Conservation (phyloP, 2,888 invertebrate species). For the Ectemnius continuus region DNA sequence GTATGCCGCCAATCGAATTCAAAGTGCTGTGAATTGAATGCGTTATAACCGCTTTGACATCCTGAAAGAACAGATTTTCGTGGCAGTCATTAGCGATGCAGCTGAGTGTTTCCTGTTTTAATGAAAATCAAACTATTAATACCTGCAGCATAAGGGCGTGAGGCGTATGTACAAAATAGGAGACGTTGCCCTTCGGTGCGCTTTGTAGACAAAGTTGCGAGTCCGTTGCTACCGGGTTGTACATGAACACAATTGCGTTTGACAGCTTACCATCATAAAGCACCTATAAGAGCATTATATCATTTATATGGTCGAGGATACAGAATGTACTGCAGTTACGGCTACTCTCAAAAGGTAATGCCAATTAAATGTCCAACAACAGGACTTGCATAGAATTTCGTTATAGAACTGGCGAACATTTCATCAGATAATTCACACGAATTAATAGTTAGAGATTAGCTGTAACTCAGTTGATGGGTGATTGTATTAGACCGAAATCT, state of each 20-base stretch:
- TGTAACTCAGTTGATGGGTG: too few species aligned
- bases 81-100: neutral
- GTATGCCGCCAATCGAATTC: slow-evolving; percentile 99
- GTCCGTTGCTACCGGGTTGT: slow-evolving; percentile 99
- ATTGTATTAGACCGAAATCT: neutral
- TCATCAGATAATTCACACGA: too few species aligned
- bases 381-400: too few species aligned
- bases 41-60: slow-evolving; percentile 99
- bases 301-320: slow-evolving; percentile 1
- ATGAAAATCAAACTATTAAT: slow-evolving; percentile 41
- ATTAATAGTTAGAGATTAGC: too few species aligned
- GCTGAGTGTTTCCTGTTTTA: neutral
- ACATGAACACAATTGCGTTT: slow-evolving; percentile 98
- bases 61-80: slow-evolving; percentile 82
- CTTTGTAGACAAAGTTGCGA: slow-evolving; percentile 99
- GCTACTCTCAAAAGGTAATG: neutral
- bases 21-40: slow-evolving; percentile 99
- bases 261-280: slow-evolving; percentile 99
- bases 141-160: slow-evolving; percentile 99
- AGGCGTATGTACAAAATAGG: slow-evolving; percentile 99
- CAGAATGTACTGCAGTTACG: neutral
- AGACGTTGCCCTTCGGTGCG: slow-evolving; percentile 97
- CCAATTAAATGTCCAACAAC: too few species aligned
- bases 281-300: slow-evolving; percentile 82
- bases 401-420: too few species aligned